These are phyloP conservation scores for Metallyticus violacea DNA, from an alignment of 2,888 invertebrate genomes.

Conservation along the genomic window DNA sequence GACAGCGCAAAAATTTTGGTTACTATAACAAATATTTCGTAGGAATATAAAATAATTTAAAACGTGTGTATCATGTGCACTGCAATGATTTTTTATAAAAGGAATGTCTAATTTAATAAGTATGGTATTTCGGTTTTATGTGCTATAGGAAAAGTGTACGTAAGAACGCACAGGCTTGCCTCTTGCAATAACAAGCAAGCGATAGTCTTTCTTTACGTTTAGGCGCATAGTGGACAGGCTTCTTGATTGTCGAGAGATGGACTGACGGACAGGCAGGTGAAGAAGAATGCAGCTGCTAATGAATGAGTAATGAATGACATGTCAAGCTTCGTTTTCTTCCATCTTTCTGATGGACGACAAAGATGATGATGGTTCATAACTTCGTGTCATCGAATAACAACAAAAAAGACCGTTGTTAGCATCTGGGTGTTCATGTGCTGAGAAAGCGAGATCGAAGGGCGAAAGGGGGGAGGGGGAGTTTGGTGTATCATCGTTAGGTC, in stretches of 20 bases:
- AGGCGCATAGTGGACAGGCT: not conserved
- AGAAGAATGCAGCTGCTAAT: not conserved
- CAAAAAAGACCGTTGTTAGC: not conserved
- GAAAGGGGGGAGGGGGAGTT: not conserved
- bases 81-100: too few relatives aligned
- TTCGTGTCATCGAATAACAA: not conserved
- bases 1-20: too few relatives aligned
- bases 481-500: not conserved
- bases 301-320: slow-evolving; percentile 2
- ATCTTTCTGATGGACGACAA: not conserved
- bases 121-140: too few relatives aligned
- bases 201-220: not conserved
- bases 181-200: too few relatives aligned
- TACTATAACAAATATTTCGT: too few relatives aligned
- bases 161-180: too few relatives aligned
- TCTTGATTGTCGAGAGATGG: not conserved
- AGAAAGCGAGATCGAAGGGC: not conserved
- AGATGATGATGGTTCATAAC: not conserved
- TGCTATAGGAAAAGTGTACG: too few relatives aligned
- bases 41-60: too few relatives aligned
- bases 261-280: not conserved
- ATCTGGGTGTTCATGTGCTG: not conserved
- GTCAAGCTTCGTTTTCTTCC: not conserved
- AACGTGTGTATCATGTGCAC: too few relatives aligned
- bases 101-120: too few relatives aligned